Evolutionary conservation across 2,797 vertebrate genomes (phyloP).

Genomic region (Sebastes nivosus): DNA sequence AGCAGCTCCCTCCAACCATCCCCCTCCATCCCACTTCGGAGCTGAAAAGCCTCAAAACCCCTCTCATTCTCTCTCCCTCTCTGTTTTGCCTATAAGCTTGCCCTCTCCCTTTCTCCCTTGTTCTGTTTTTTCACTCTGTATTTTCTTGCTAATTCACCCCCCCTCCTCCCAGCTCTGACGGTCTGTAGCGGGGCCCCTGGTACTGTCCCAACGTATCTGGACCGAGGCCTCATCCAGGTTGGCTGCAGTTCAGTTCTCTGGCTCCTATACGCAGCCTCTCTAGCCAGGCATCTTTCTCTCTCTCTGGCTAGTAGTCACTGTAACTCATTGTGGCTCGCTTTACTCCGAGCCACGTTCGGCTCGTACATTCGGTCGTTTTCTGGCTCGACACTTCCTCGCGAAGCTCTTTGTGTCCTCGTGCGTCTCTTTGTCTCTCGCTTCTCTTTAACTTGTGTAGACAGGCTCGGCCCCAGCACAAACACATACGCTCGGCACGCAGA

Average conservation of each 20-base stretch:
- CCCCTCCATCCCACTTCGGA: conserved; percentile 64
- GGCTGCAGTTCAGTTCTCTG: conserved; percentile 76
- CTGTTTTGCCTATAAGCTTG: conserved; percentile 60
- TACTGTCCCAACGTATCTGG: conserved; percentile 77
- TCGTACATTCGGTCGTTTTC: conserved; percentile 64
- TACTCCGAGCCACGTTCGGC: conserved; percentile 62
- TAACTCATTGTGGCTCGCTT: conserved; percentile 72
- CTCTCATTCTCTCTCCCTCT: conserved; percentile 30
- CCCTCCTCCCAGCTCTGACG: conserved; percentile 44
- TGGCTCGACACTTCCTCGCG: conserved; percentile 44
- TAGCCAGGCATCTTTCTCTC: conserved; percentile 76
- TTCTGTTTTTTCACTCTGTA: conserved; percentile 38
- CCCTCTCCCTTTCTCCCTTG: conserved; percentile 41
- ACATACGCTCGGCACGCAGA: conserved; percentile 29
- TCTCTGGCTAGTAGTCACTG: conserved; percentile 74
- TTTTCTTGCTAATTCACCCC: conserved; percentile 63
- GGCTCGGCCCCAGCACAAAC: conserved; percentile 46
- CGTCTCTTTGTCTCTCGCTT: conserved; percentile 60
- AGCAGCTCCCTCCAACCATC: conserved; percentile 63
- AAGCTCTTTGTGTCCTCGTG: conserved; percentile 49
- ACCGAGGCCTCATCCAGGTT: conserved; percentile 73
- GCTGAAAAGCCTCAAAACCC: conserved; percentile 69
- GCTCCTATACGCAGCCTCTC: conserved; percentile 61
- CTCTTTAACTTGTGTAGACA: conserved; percentile 60
- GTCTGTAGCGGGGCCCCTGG: conserved; percentile 71